Evolutionary conservation across 1,140 invertebrate species (phyloP), one percentile per base, ranked within the genome.

Genomic region (Nylanderia fulva): DNA sequence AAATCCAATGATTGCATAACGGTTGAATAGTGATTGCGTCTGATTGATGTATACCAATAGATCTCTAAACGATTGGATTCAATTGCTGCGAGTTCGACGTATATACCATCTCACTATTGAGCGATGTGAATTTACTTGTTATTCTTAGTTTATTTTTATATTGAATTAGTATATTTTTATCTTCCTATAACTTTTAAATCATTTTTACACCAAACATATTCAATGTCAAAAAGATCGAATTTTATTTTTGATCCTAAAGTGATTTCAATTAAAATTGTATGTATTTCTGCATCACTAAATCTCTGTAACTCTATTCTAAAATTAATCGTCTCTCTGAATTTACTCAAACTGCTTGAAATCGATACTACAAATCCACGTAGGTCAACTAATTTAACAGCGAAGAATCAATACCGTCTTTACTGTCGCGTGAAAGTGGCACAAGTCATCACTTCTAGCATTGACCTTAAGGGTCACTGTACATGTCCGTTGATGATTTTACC

Each of bases 361-460:
- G 15, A 52, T 27, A 21, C 27, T 74, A 80, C 39, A 71, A 69
- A 88, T 69, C 85, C 68, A 83, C 63, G 48, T 52, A 69, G 39
- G 68, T 88, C 86, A 84, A 75, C 11, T 83, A 88, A 88, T 86
- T 89, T 89, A 85, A 52, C 71, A 18, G 45, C 29, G 76, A 82
- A 33, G 63, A 88, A 88, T 88, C 87, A 69, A 89, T 60, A 85
- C 27, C 63, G 54, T 33, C 48, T 36, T 15, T 56, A 75, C 18
- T 48, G 66, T 61, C 88, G 60, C 69, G 80, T 85, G 75, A 89
- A 90, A 89, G 88, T 89, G 64, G 75, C 87, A 87, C 88, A 85
- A 90, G 56, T 80, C 42, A 60, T 86, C 61, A 63, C 58, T 76
- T 74, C 77, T 42, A 54, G 24, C 87, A 86, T 82, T 89, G 75